Evolutionary conservation across 2,888 invertebrate genomes (phyloP), one percentile per base, ranked within the genome.

Genomic region (Crocallis elinguaria): DNA sequence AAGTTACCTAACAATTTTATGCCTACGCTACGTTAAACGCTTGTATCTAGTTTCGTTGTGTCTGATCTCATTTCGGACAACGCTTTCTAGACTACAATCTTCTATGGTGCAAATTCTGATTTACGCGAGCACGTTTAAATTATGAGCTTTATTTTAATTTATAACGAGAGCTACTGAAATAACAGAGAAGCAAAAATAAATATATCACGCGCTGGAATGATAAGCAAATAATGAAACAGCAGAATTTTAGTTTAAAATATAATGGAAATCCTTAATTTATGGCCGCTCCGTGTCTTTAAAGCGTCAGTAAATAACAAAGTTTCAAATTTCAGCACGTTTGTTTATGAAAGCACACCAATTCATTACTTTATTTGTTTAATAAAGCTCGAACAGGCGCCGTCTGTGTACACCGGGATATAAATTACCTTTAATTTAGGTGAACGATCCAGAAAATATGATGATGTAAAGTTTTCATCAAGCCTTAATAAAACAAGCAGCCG

Each of bases 361-460:
- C 82, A 85, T 87, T 87, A 83, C 83, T 81, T 88, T 86, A 86
- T 88, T 87, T 85, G 85, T 85, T 86, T 86, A 87, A 86, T 88
- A 88, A 88, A 86, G 86, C 86, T 79, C 71, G 64, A 79, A 79
- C 79, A 71, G 71, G 82, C 81, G 71, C 82, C 79, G 81, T 73
- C 81, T 83, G 84, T 79, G 75, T 80, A 85, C 82, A 82, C 80
- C 78, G 80, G 77, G 78, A 76, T 88, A 88, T 88, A 88, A 88
- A 89, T 89, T 88, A 88, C 85, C 85, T 87, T 86, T 88, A 88
- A 88, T 88, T 87, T 87, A 84, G 78, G 84, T 79, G 85, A 86
- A 80, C 82, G 85, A 84, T 86, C 84, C 83, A 81, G 86, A 84
- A 88, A 88, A 88, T 88, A 87, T 86, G 84, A 85, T 84, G 86